A percentile compares a stretch with the other conserved stretches of the same genome.
These are phyloP conservation scores for Euzophera pinguis DNA, from an alignment of 2,888 invertebrate species.

Conservation along the genomic window DNA sequence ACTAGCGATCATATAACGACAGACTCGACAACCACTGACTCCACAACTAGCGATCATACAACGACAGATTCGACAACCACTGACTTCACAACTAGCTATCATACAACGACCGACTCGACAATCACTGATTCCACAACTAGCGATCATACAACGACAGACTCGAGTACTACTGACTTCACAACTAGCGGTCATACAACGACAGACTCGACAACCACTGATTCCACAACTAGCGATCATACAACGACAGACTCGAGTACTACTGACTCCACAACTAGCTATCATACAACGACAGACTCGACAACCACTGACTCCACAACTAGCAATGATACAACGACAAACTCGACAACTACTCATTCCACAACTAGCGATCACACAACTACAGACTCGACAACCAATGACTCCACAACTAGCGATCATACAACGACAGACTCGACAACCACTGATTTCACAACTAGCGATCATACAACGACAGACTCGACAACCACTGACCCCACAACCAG, in stretches of 20 bases:
- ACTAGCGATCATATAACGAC: slow-evolving; percentile 5
- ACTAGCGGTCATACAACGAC: slow-evolving; percentile 7
- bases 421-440: neutral
- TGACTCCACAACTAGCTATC: slow-evolving; percentile 9
- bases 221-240: slow-evolving; percentile 7
- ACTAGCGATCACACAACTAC: neutral
- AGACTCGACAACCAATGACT: neutral
- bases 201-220: slow-evolving; percentile 1
- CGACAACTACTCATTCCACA: neutral
- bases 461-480: neutral
- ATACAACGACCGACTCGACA: slow-evolving; percentile 2
- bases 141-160: slow-evolving; percentile 1
- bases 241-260: neutral
- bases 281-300: slow-evolving; percentile 1
- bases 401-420: neutral
- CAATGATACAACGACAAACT: neutral
- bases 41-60: slow-evolving; percentile 10
- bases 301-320: neutral
- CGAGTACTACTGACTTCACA: neutral
- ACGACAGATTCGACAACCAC: slow-evolving; percentile 3
- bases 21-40: neutral
- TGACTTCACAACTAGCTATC: slow-evolving; percentile 4
- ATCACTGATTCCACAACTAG: slow-evolving; percentile 4
- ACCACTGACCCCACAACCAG: neutral
- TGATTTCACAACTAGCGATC: neutral